Evolutionary conservation across 1,140 invertebrate species (phyloP).

Genomic region (Euwallacea fornicatus): DNA sequence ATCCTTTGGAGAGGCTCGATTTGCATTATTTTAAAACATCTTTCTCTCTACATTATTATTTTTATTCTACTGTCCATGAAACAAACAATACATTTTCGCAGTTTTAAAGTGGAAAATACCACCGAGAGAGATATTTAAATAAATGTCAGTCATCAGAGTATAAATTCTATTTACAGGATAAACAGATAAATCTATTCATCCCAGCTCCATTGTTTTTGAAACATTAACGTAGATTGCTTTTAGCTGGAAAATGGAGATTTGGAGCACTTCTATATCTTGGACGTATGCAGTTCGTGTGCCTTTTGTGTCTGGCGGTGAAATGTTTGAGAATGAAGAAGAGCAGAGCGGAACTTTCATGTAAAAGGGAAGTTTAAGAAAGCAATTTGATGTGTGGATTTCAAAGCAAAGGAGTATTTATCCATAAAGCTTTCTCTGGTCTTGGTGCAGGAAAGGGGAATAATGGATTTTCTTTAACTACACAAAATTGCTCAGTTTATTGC

Average conservation of each 20-base stretch:
- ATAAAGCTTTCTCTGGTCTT: neutral
- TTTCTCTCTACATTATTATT: neutral
- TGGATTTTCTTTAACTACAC: no score
- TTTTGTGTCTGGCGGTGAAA: neutral
- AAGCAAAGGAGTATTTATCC: no score
- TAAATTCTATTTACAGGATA: slow-evolving; percentile 3
- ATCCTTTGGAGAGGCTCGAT: neutral
- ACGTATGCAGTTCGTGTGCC: neutral
- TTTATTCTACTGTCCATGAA: neutral
- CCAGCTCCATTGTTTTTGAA: neutral
- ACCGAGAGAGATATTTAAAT: no score
- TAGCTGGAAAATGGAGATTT: neutral
- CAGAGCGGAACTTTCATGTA: slow-evolving; percentile 1
- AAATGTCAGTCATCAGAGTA: neutral
- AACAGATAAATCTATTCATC: slow-evolving; percentile 6
- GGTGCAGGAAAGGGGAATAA: no score
- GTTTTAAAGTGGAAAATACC: no score
- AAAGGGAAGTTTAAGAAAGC: slow-evolving; percentile 2
- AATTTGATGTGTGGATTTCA: neutral
- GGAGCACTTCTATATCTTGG: neutral
- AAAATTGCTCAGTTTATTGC: no score
- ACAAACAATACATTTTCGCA: neutral
- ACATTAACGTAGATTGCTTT: slow-evolving; percentile 1
- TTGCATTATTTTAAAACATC: neutral
- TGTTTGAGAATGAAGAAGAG: neutral